phyloP scores from a whole-genome alignment of 2,888 invertebrate genomes.

The Bembecia ichneumoniformis region DNA sequence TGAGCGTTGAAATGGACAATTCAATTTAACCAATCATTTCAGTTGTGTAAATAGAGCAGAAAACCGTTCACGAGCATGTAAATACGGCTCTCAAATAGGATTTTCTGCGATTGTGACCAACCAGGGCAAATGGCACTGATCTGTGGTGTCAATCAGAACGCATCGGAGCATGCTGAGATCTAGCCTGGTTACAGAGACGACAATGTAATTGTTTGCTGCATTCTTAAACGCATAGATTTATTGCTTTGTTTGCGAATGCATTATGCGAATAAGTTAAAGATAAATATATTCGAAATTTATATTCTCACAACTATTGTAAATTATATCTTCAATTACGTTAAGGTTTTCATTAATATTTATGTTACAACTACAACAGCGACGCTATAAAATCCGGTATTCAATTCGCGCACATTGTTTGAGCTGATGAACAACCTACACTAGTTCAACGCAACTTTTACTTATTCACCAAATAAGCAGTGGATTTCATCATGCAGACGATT shows the following conservation, averaged over 20 bases:
- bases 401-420: not conserved
- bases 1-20: conserved; percentile 46
- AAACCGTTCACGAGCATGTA: conserved; percentile 43
- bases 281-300: not conserved
- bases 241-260: conserved; percentile 26
- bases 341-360: conserved; percentile 1
- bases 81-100: conserved; percentile 38
- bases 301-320: conserved; percentile 1
- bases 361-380: not conserved
- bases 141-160: conserved; percentile 25
- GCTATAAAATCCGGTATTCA: not conserved
- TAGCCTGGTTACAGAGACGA: conserved; percentile 31
- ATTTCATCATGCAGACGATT: no score
- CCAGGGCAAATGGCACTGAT: conserved; percentile 23
- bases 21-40: conserved; percentile 58
- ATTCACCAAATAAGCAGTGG: no score
- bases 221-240: conserved; percentile 32
- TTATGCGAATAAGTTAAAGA: conserved; percentile 14
- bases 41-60: conserved; percentile 57
- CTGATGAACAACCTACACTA: no score
- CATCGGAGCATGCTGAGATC: conserved; percentile 44
- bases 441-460: no score
- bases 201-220: conserved; percentile 39
- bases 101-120: conserved; percentile 50
- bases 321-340: conserved; percentile 1